Conservation (phyloP, 2,888 invertebrate genomes). For the Agrochola macilenta region DNA sequence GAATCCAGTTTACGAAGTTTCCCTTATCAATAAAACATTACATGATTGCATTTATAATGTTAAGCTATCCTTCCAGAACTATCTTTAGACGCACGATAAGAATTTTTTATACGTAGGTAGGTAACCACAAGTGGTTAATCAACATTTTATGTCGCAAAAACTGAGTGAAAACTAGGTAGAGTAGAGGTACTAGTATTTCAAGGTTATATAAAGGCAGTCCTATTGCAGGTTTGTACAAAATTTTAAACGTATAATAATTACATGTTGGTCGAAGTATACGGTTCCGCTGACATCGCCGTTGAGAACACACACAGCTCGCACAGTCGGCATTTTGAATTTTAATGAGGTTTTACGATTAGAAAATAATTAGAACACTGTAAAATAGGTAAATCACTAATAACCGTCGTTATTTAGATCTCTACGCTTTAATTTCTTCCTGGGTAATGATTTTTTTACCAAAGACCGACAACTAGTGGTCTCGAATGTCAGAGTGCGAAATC, state of each 20-base stretch:
- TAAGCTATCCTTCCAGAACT: conserved; percentile 51
- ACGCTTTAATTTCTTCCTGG: conserved; percentile 32
- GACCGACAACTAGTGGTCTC: conserved; percentile 9
- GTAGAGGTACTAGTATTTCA: conserved; percentile 26
- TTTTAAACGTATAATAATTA: conserved; percentile 73
- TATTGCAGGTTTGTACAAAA: conserved; percentile 15
- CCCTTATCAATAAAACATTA: not conserved
- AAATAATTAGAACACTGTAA: conserved; percentile 1
- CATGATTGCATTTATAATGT: not conserved
- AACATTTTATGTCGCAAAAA: not conserved
- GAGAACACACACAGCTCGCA: conserved; percentile 96
- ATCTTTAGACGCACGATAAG: conserved; percentile 41
- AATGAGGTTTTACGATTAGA: not conserved
- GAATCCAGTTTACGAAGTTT: not conserved
- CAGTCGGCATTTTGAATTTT: conserved; percentile 85
- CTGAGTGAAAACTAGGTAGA: not conserved
- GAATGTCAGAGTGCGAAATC: too few relatives aligned
- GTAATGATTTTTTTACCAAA: conserved; percentile 15
- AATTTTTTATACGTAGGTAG: conserved; percentile 12
- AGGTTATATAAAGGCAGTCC: conserved; percentile 38
- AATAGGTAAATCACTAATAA: not conserved
- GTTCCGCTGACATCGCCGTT: conserved; percentile 96
- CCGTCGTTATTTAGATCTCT: not conserved
- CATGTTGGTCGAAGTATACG: conserved; percentile 94
- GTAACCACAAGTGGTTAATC: conserved; percentile 4